Percentiles rank a stretch among this genome's conserved stretches.
Conservation (phyloP, 2,797 vertebrate species). For the Eulemur mongoz region DNA sequence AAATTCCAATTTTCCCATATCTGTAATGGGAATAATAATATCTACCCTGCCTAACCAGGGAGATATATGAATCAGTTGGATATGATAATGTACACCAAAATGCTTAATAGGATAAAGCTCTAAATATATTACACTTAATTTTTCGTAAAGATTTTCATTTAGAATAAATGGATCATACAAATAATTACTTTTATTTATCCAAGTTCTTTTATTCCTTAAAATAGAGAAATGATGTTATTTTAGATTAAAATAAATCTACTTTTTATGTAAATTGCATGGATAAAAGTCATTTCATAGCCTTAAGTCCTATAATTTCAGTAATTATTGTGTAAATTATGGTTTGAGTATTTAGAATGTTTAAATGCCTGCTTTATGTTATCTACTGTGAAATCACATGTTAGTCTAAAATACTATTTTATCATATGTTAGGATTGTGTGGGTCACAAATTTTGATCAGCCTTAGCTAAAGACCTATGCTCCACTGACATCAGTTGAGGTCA, state of each 20-base stretch:
- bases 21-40: neutral
- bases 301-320: conserved; percentile 1
- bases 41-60: neutral
- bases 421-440: neutral
- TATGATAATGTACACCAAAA: neutral
- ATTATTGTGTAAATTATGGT: neutral
- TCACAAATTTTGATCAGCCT: neutral
- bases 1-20: neutral
- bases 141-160: conserved; percentile 42
- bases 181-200: neutral
- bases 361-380: neutral
- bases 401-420: neutral
- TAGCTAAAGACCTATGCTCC: neutral
- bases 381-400: neutral
- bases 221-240: neutral
- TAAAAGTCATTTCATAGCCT: neutral
- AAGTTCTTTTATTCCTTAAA: conserved; percentile 25
- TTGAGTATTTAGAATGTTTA: neutral
- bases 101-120: neutral
- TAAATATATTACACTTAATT: conserved; percentile 1
- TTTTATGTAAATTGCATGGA: neutral
- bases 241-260: conserved; percentile 41
- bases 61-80: neutral
- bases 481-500: neutral
- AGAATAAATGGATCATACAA: neutral